Evolutionary conservation across 1,140 invertebrate species (phyloP), one percentile per base, ranked within the genome.

Genomic region (Pseudoatta argentina): DNA sequence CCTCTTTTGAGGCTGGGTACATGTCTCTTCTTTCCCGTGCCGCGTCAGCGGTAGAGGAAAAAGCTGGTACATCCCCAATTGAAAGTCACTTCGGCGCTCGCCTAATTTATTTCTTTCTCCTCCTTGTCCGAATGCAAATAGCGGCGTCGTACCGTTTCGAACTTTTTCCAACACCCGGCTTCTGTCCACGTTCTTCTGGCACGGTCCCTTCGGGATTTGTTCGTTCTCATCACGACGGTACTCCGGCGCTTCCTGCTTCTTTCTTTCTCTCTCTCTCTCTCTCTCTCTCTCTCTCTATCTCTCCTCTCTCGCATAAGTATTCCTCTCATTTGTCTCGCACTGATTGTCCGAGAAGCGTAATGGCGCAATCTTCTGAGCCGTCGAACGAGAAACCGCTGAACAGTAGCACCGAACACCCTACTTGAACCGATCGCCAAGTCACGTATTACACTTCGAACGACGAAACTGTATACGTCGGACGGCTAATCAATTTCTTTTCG

Each of bases 241-340:
- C 27, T 24, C 55, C n/a, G 34, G 39, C 21, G 30, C 14, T 75
- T 18, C 39, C 59, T 77, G 64, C 30, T 30, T 44, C 18, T 71
- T 39, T 48, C 34, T 48, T n/a, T 83, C 24, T 69, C 71, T 57
- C 34, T 67, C 59, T 34, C 5, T 75, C 53, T 61, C 30, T 30
- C 30, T 44, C 18, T 71, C 51, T 18, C 8, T n/a, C 2, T 73
- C 44, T 44, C 7, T 30, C 24, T 44, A n/a, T n/a, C 24, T 63
- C 8, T 59, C 55, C 8, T n/a, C 2, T 73, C 44, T 44, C 7
- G 81, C 89, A 92, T 93, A 89, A 92, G 92, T 92, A 92, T 92
- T 92, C 92, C 88, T 89, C 88, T 90, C 92, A 92, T 92, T 93
- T 92, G 92, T 92, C 88, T 87, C 91, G 83, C 89, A 83, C 91